A percentile compares a stretch with the other conserved stretches of the same genome.
Evolutionary conservation across 2,113 vertebrate genomes (phyloP).

Genomic region (Muntiacus muntjak): DNA sequence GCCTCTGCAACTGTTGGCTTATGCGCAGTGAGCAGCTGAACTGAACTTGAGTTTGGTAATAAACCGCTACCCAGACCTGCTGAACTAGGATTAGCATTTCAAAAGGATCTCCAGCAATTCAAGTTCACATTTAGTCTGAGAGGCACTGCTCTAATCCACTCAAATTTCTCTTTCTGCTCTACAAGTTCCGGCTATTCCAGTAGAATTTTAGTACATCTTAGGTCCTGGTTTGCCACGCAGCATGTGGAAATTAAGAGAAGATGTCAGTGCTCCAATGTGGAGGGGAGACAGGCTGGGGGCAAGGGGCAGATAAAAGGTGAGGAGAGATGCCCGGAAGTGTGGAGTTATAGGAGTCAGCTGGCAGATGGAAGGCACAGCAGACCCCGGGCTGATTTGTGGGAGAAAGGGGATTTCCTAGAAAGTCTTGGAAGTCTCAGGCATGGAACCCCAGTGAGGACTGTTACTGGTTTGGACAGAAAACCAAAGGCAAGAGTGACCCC

Average conservation of each 20-base stretch:
- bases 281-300: not conserved
- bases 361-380: not conserved
- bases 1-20: not conserved
- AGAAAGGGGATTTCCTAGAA: not conserved
- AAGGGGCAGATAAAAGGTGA: not conserved
- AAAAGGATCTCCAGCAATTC: not conserved
- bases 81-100: not conserved
- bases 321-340: no score
- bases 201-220: not conserved
- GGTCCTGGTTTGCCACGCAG: not conserved
- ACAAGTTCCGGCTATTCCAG: not conserved
- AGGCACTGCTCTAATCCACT: not conserved
- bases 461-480: not conserved
- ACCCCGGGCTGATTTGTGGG: not conserved
- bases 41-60: not conserved
- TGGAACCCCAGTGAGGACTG: not conserved
- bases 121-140: not conserved
- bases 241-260: not conserved
- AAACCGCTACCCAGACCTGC: not conserved
- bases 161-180: not conserved
- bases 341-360: not conserved
- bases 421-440: not conserved
- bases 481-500: not conserved
- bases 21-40: not conserved
- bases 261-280: not conserved